Percentiles rank a stretch among this genome's conserved stretches.
phyloP scores from a whole-genome alignment of 2,113 vertebrate genomes.

The Pavo muticus region DNA sequence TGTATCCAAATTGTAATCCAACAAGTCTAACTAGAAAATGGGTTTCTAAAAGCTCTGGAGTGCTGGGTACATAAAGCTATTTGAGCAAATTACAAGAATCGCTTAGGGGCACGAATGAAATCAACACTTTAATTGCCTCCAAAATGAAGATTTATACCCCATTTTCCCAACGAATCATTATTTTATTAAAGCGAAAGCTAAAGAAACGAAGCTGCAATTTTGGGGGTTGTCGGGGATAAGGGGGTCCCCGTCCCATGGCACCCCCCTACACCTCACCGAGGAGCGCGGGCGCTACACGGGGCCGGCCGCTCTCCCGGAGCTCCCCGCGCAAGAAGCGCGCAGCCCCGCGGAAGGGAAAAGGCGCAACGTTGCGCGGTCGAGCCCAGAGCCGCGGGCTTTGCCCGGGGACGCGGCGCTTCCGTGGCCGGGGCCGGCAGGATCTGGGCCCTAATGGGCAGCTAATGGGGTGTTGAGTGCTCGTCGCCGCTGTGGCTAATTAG shows the following conservation, averaged over 20 bases:
- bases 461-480: constrained; percentile 76
- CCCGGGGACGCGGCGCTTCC: background rate
- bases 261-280: background rate
- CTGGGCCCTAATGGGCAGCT: constrained; percentile 70
- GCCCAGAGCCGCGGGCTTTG: background rate
- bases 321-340: background rate
- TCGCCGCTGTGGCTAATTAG: constrained; percentile 68
- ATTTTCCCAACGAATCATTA: constrained; percentile 87
- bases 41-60: constrained; percentile 87
- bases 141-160: constrained; percentile 95
- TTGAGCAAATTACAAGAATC: constrained; percentile 92
- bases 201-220: constrained; percentile 60
- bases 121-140: constrained; percentile 97
- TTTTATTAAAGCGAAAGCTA: constrained; percentile 81
- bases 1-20: constrained; percentile 81
- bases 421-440: background rate
- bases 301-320: background rate
- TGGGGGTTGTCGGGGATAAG: background rate
- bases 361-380: background rate
- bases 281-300: background rate
- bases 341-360: background rate
- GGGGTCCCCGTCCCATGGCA: background rate
- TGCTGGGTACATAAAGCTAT: constrained; percentile 92
- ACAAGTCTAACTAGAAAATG: constrained; percentile 89
- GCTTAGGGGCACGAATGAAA: constrained; percentile 91